Evolutionary conservation across 2,113 vertebrate genomes (phyloP).

Genomic region (Oreotrochilus melanogaster): DNA sequence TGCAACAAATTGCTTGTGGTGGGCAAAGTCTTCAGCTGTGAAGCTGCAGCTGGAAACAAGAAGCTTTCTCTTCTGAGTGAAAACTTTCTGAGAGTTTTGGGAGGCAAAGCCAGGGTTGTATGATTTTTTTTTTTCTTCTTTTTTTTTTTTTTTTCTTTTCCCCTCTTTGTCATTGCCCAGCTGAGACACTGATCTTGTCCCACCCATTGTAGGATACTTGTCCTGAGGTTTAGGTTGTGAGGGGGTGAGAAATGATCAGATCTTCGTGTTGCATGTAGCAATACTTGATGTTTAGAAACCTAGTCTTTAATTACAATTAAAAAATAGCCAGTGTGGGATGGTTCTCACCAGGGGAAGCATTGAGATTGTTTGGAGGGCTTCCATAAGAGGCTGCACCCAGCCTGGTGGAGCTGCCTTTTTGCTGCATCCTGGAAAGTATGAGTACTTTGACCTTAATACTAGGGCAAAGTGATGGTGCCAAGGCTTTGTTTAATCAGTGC

Average conservation of each 20-base stretch:
- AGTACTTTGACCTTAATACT: neutral
- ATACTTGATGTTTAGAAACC: neutral
- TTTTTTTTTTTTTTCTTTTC: neutral
- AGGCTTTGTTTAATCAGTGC: constrained; percentile 28
- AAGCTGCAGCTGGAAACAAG: neutral
- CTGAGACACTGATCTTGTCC: neutral
- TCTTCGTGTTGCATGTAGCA: neutral
- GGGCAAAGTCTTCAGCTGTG: neutral
- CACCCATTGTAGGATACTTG: accelerated
- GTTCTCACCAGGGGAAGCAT: neutral
- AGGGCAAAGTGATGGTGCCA: neutral
- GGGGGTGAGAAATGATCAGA: neutral
- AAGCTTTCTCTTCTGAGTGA: neutral
- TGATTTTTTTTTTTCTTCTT: neutral
- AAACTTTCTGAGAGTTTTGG: neutral
- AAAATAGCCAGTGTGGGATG: neutral
- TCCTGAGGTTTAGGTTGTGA: neutral
- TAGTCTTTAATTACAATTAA: neutral
- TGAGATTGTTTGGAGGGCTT: neutral
- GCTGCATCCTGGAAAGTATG: neutral
- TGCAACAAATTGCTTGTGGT: neutral
- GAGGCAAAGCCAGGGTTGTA: neutral
- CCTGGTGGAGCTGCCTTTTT: accelerated
- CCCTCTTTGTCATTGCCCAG: neutral
- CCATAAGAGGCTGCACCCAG: neutral